phyloP scores from a whole-genome alignment of 1,140 invertebrate genomes.

The Brachionus koreanus region DNA sequence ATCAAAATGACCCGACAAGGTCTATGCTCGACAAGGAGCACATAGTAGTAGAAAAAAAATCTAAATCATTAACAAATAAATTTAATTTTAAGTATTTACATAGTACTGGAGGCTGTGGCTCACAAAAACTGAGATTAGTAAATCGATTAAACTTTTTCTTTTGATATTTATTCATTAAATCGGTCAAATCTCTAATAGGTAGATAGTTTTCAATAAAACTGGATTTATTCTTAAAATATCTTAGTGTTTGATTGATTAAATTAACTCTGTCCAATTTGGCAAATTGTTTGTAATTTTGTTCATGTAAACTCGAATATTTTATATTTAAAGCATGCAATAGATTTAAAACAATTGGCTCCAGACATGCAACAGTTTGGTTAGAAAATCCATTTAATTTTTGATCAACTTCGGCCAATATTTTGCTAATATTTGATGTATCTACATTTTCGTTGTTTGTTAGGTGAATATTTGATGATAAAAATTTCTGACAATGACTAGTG shows the following conservation, averaged over 20 bases:
- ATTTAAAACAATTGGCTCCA: neutral
- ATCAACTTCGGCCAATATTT: neutral
- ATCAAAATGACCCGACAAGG: too few relatives aligned
- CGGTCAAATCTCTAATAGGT: neutral
- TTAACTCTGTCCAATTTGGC: neutral
- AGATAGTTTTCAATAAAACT: neutral
- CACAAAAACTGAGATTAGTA: neutral
- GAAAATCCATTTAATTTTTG: neutral
- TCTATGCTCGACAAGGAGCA: too few relatives aligned
- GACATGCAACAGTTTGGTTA: neutral
- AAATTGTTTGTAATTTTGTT: neutral
- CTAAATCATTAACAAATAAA: too few relatives aligned
- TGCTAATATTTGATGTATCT: neutral
- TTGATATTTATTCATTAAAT: neutral
- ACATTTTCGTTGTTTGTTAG: neutral
- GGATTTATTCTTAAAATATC: neutral
- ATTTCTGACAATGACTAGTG: neutral
- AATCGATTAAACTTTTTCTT: neutral
- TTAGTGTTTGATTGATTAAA: conserved; percentile 11
- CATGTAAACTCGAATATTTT: neutral
- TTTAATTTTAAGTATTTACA: too few relatives aligned
- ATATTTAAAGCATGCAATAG: neutral
- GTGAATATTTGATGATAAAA: neutral
- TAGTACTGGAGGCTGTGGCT: neutral
- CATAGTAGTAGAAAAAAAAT: too few relatives aligned